Evolutionary conservation across 1,140 invertebrate genomes (phyloP), one percentile per base, ranked within the genome.

Genomic region (Heliconius hewitsoni): DNA sequence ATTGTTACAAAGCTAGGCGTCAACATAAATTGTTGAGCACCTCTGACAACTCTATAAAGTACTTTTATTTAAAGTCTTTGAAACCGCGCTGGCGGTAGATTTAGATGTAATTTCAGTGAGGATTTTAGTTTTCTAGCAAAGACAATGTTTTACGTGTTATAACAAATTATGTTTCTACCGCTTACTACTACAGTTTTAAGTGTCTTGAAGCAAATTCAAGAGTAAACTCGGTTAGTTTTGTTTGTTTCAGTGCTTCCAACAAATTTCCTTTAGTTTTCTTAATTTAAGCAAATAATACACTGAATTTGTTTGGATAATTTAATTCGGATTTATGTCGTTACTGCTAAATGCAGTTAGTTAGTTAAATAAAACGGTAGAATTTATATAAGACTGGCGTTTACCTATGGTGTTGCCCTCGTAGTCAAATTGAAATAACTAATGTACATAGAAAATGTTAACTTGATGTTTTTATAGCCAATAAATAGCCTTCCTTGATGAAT

Each of bases 111-210:
- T 78, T 78, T 78, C 55, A 74, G 55, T 46, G 27, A 70, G 77
- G 72, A 79, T 79, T 76, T 79, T 66, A 74, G 72, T 76, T 79
- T 30, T 66, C 42, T 72, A 27, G 78, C 30, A 39, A 70, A 75
- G 73, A 79, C 78, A 76, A 79, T 79, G 74, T 79, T 76, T 79
- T 79, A 79, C 78, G 78, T 76, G 78, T 79, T 75, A 79, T 66
- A 76, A 79, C 77, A 74, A 79, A 74, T 79, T 76, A 79, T 76
- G 66, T 79, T 39, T 79, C 60, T 30, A 66, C 60, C 27, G 46
- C 71, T 75, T 71, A 60, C n/a, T 66, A 16, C 42, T 55, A 37
- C 73, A 75, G 78, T 71, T 57, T 75, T 71, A 60, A 76, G 27
- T 55, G 74, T 57, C 34, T 23, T 72, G 74, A 71, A 79, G 57